Conservation (phyloP, 2,888 invertebrate genomes). For the Cotesia congregata region DNA sequence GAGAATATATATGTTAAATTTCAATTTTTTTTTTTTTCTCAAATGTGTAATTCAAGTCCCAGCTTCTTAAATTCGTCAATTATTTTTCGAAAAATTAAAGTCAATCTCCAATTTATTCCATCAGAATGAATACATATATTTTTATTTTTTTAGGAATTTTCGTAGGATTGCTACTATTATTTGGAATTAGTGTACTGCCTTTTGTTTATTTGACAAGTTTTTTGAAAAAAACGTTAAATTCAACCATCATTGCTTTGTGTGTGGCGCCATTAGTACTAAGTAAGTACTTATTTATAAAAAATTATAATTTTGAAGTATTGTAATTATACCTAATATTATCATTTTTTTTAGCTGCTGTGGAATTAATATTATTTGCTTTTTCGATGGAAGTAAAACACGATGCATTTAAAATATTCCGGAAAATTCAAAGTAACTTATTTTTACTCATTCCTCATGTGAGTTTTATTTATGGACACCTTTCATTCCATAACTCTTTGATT, state of each 20-base stretch:
- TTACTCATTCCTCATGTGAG: constrained; percentile 63
- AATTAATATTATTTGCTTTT: constrained; percentile 54
- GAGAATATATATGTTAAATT: too few species aligned
- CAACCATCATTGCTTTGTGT: constrained; percentile 55
- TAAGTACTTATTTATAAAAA: constrained; percentile 48
- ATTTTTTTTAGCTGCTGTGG: constrained; percentile 55
- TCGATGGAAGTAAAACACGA: constrained; percentile 41
- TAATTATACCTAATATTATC: constrained; percentile 1
- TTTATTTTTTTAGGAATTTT: constrained; percentile 67
- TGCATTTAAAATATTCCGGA: constrained; percentile 49
- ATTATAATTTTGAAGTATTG: constrained; percentile 7
- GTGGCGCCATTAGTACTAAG: constrained; percentile 58
- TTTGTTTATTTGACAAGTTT: constrained; percentile 63
- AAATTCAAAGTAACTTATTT: constrained; percentile 59
- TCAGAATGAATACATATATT: not conserved
- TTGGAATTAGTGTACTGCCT: constrained; percentile 76
- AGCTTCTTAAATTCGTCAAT: too few species aligned
- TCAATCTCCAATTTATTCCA: constrained; percentile 6
- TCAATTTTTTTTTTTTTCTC: too few species aligned
- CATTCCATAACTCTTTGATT: constrained; percentile 56
- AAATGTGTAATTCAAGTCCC: too few species aligned
- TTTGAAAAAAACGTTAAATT: constrained; percentile 57
- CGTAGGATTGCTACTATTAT: constrained; percentile 78
- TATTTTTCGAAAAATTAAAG: too few species aligned
- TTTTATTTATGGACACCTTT: constrained; percentile 62